Percentiles rank a stretch among this genome's conserved stretches.
These are phyloP conservation scores for Bubo blakistoni DNA, from an alignment of 2,113 vertebrate genomes.

Conservation along the genomic window DNA sequence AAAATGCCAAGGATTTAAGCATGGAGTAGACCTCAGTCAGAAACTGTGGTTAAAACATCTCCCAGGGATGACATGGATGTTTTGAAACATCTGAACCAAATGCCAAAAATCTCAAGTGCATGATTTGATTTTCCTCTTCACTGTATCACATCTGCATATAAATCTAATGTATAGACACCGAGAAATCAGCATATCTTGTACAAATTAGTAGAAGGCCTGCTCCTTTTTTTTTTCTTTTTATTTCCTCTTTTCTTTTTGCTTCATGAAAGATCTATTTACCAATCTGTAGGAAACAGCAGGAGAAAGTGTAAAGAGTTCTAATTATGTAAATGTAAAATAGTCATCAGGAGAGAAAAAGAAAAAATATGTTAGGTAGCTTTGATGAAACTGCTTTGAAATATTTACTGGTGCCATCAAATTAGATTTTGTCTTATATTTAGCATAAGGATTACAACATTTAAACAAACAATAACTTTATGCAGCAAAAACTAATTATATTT, in stretches of 20 bases:
- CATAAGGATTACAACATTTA: conserved; percentile 63
- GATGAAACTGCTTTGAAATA: conserved; percentile 53
- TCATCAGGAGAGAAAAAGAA: not conserved
- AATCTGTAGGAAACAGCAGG: conserved; percentile 13
- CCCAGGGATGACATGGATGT: not conserved
- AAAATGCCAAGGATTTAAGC: not conserved
- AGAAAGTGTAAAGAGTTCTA: conserved; percentile 7
- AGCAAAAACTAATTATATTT: conserved; percentile 69
- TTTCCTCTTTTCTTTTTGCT: not conserved
- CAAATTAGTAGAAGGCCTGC: not conserved
- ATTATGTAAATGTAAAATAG: conserved; percentile 52
- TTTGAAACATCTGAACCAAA: not conserved
- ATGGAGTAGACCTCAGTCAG: not conserved
- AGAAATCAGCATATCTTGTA: not conserved
- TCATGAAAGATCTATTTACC: not conserved
- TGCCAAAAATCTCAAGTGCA: not conserved
- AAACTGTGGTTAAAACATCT: not conserved
- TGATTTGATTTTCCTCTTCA: not conserved
- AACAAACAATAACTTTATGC: conserved; percentile 66
- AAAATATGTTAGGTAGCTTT: not conserved
- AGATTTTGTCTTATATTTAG: conserved; percentile 58
- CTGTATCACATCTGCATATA: not conserved
- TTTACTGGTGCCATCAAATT: conserved; percentile 67
- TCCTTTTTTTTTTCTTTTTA: not conserved
- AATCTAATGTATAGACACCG: not conserved